Evolutionary conservation across 2,888 invertebrate genomes (phyloP), one percentile per base, ranked within the genome.

Genomic region (Hyles lineata): DNA sequence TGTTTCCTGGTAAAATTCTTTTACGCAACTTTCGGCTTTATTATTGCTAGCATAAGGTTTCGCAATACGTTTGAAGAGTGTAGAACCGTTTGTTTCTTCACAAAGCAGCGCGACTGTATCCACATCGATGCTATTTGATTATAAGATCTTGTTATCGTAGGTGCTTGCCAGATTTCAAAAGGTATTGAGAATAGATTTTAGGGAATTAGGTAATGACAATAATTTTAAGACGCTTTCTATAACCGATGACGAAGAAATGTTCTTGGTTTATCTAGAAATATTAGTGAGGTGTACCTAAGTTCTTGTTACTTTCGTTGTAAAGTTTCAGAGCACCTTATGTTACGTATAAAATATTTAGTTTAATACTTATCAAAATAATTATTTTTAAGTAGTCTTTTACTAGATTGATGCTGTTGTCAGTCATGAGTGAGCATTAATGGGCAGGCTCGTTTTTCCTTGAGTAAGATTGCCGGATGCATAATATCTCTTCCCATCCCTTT

Each of bases 51-150:
- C 35, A 21, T 8, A 63, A 35, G 63, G 62, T 63, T 21, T n/a
- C 11, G n/a, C 19, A 6, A 15, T 25, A 7, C 7, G 21, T 35
- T 52, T 19, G 25, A 23, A 50, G 15, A 17, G 70, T n/a, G 9
- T 17, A 11, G 17, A 1, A n/a, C 15, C 43, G 67, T 50, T 67
- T 43, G 43, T 23, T 11, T 50, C 50, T 67, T 11, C 52, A 63
- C 71, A 72, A 72, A 63, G 60, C 60, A 59, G 32, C 71, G 72
- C 72, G 67, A 72, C 67, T 72, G 72, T 67, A 67, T 67, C 52
- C 19, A 17, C 67, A 50, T 50, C 43, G 50, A 50, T 17, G 67
- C 50, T 67, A 67, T 67, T 67, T 67, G 67, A 67, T 67, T 67
- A 67, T 43, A 50, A 23, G 67, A 67, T 67, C 67, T 67, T 67